These are phyloP conservation scores for Sceloporus tristichus DNA, from an alignment of 2,113 vertebrate species.

Conservation along the genomic window DNA sequence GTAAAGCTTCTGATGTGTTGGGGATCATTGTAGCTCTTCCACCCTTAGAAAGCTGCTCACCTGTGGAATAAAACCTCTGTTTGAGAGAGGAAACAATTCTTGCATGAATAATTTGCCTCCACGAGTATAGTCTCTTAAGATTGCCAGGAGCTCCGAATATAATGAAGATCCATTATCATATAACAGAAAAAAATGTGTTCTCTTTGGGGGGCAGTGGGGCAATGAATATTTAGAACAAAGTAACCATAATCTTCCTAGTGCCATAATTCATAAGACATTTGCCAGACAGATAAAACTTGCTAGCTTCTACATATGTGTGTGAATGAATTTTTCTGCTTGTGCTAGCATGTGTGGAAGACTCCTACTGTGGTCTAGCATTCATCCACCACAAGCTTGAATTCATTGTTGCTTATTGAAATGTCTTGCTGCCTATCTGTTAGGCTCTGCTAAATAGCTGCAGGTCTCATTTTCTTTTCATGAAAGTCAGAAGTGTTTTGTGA, in stretches of 20 bases:
- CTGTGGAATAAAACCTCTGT: background rate
- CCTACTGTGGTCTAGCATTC: background rate
- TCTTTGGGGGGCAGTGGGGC: background rate
- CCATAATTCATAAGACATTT: background rate
- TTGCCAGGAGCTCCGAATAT: background rate
- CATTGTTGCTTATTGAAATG: slow-evolving; percentile 22
- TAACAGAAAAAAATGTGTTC: background rate
- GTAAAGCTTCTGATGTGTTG: background rate
- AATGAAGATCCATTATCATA: background rate
- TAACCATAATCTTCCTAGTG: background rate
- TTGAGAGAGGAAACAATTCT: background rate
- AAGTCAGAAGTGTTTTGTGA: slow-evolving; percentile 48
- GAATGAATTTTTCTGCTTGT: background rate
- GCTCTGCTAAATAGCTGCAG: slow-evolving; percentile 14
- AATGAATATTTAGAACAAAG: background rate
- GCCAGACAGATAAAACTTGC: background rate
- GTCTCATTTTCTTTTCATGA: slow-evolving; percentile 25
- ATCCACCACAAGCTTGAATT: background rate
- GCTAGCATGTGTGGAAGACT: background rate
- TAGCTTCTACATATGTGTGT: background rate
- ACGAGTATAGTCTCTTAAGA: background rate
- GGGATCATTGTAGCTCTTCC: background rate
- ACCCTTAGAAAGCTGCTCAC: background rate
- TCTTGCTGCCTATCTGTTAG: slow-evolving; percentile 29
- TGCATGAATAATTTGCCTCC: background rate